A percentile compares a stretch with the other conserved stretches of the same genome.
Evolutionary conservation across 2,113 vertebrate species (phyloP).

Genomic region (Daphoenositta chrysoptera): DNA sequence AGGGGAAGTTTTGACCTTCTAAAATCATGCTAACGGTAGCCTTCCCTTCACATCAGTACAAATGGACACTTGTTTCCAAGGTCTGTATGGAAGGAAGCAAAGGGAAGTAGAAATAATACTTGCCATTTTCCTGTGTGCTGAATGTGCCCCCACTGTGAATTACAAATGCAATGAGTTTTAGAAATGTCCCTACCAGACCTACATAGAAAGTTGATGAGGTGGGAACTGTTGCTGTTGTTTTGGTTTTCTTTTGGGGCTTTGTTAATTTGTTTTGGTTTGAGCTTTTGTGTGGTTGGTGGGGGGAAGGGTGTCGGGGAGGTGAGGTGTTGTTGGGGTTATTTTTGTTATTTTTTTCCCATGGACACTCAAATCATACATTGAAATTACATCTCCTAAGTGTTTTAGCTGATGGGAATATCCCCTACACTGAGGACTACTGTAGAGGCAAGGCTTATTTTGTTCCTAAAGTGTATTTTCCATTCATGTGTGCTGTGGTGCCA

Average conservation of each 20-base stretch:
- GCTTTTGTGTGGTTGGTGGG: background rate
- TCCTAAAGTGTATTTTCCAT: background rate
- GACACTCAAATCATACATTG: background rate
- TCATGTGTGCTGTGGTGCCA: background rate
- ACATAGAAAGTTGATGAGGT: background rate
- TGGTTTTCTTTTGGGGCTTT: background rate
- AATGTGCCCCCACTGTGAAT: background rate
- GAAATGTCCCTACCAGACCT: background rate
- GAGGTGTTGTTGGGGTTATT: background rate
- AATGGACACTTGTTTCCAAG: background rate
- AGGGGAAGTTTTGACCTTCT: background rate
- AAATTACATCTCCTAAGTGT: background rate
- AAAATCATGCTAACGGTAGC: background rate
- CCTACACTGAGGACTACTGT: background rate
- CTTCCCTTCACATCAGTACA: background rate
- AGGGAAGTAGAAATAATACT: background rate
- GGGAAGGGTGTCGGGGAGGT: fast-evolving
- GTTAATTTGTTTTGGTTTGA: background rate
- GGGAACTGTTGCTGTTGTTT: background rate
- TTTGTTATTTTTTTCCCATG: fast-evolving
- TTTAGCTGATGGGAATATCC: background rate
- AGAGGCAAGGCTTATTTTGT: background rate
- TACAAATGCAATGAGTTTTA: background rate
- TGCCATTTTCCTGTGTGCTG: background rate
- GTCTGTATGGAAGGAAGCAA: background rate